Percentiles rank a stretch among this genome's conserved stretches.
Evolutionary conservation across 2,113 vertebrate species (phyloP).

Genomic region (Fulmarus glacialis): DNA sequence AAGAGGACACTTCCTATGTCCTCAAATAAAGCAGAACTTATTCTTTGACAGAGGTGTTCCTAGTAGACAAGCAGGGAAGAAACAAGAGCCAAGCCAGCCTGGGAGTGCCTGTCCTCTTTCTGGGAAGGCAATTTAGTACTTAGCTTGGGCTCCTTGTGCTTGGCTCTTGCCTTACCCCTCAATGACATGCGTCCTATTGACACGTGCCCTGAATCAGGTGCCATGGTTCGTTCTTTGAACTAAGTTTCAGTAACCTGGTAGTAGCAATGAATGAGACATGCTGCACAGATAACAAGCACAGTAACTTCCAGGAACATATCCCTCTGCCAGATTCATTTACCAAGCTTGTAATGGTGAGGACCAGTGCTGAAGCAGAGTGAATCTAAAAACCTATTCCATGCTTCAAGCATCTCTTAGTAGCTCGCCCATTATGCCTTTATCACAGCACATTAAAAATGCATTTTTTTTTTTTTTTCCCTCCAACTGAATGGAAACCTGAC

Average conservation of each 20-base stretch:
- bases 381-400: background rate
- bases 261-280: background rate
- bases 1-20: background rate
- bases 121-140: background rate
- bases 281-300: background rate
- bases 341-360: background rate
- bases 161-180: background rate
- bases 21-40: background rate
- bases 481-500: background rate
- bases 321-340: background rate
- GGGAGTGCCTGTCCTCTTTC: background rate
- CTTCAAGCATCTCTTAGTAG: background rate
- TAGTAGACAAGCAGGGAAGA: background rate
- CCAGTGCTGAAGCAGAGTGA: background rate
- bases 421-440: background rate
- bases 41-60: background rate
- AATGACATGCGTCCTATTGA: background rate
- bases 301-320: background rate
- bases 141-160: background rate
- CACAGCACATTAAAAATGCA: background rate
- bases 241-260: background rate
- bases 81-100: background rate
- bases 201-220: rapidly evolving
- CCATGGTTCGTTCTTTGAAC: background rate
- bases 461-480: too few species aligned